Evolutionary conservation across 2,888 invertebrate genomes (phyloP).

Genomic region (Zaprionus lineosus): DNA sequence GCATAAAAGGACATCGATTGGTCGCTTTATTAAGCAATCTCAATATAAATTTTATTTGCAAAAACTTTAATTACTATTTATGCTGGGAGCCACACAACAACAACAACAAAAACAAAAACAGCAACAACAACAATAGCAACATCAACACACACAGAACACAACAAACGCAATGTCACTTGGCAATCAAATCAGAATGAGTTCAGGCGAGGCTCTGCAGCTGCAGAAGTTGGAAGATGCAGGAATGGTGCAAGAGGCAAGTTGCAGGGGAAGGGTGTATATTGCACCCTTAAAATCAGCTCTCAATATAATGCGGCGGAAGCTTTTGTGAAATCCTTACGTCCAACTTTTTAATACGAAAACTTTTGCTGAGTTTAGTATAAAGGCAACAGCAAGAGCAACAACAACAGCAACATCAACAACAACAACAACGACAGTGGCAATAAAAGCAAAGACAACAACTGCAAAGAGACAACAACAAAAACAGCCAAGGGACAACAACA

Average conservation of each 20-base stretch:
- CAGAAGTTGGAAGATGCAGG: background rate
- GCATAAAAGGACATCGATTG: constrained; percentile 42
- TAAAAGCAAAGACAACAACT: constrained; percentile 58
- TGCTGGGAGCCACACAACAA: constrained; percentile 31
- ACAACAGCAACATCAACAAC: constrained; percentile 24
- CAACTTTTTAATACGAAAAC: constrained; percentile 79
- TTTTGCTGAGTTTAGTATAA: constrained; percentile 68
- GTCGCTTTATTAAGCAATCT: constrained; percentile 29
- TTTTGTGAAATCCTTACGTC: constrained; percentile 77
- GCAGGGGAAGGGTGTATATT: constrained; percentile 8
- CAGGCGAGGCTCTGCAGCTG: background rate
- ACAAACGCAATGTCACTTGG: constrained; percentile 63
- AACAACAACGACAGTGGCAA: constrained; percentile 30
- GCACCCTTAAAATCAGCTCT: constrained; percentile 72
- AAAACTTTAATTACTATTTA: constrained; percentile 70
- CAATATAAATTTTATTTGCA: constrained; percentile 49
- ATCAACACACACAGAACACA: constrained; percentile 10
- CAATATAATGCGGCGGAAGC: constrained; percentile 76
- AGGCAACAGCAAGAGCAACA: constrained; percentile 48
- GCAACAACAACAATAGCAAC: constrained; percentile 2
- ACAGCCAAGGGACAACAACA: constrained; percentile 20
- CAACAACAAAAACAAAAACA: constrained; percentile 8
- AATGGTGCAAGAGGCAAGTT: constrained; percentile 7
- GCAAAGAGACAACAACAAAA: constrained; percentile 32
- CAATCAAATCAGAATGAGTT: constrained; percentile 63